These are phyloP conservation scores for Sialis fuliginosa DNA, from an alignment of 2,888 invertebrate genomes.

Conservation along the genomic window DNA sequence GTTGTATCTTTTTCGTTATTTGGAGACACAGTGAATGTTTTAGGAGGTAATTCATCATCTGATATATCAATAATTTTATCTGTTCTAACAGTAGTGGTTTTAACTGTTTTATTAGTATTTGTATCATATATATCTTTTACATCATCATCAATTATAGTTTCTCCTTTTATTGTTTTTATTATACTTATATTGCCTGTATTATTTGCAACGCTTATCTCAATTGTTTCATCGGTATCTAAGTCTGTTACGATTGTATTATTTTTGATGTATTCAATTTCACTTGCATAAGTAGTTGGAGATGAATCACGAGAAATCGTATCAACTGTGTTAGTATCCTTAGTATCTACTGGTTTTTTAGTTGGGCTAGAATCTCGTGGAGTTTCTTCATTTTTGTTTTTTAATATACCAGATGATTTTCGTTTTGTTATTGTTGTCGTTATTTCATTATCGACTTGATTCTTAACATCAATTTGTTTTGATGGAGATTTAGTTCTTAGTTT, in stretches of 20 bases:
- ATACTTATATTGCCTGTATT: slow-evolving; percentile 19
- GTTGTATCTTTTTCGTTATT: slow-evolving; percentile 19
- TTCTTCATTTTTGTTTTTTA: neutral
- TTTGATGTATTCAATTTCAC: slow-evolving; percentile 29
- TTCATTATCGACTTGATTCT: no score
- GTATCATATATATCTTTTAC: neutral
- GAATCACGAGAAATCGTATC: slow-evolving; percentile 19
- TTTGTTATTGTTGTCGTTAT: no score
- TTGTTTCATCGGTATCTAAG: slow-evolving; percentile 4
- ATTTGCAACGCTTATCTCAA: slow-evolving; percentile 15
- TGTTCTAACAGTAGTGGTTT: slow-evolving; percentile 8
- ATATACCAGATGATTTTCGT: neutral
- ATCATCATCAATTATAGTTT: neutral
- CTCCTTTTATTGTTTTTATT: slow-evolving; percentile 2
- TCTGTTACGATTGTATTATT: slow-evolving; percentile 10
- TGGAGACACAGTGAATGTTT: slow-evolving; percentile 26
- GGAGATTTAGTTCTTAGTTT: no score
- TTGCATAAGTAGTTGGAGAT: slow-evolving; percentile 35
- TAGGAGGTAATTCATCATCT: slow-evolving; percentile 24
- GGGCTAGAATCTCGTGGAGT: neutral
- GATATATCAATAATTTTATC: slow-evolving; percentile 29
- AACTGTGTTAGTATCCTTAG: neutral
- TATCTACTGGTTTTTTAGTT: neutral
- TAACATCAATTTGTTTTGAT: no score
- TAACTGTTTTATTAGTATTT: slow-evolving; percentile 1